Conservation (phyloP, 2,797 vertebrate genomes). For the Hozukius guyotensis region DNA sequence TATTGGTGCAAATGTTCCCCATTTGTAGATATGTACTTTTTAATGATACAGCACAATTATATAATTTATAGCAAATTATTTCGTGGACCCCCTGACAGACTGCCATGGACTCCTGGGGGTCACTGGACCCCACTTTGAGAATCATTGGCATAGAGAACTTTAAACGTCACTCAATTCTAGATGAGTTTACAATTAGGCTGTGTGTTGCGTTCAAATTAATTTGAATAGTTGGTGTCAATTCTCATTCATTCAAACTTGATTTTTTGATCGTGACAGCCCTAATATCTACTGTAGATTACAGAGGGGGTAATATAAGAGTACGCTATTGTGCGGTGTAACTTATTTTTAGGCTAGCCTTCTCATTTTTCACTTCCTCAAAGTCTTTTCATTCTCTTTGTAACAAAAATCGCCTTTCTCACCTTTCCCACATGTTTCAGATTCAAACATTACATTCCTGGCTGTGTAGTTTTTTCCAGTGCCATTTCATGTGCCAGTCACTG, state of each 20-base stretch:
- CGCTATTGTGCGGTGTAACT: background rate
- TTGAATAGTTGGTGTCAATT: background rate
- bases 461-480: constrained; percentile 4
- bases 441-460: constrained; percentile 10
- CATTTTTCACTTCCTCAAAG: constrained; percentile 1
- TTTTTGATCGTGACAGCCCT: background rate
- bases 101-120: no score
- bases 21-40: no score
- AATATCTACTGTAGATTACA: background rate
- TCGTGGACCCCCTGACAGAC: no score
- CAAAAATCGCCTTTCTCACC: constrained; percentile 22
- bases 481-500: constrained; percentile 50
- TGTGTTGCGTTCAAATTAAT: background rate
- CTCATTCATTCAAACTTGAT: background rate
- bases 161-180: no score
- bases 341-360: background rate
- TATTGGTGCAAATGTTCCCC: no score
- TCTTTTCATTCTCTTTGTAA: constrained; percentile 20
- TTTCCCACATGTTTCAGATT: constrained; percentile 18
- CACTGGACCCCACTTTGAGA: no score
- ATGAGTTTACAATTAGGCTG: background rate
- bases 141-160: no score
- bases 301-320: background rate
- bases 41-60: no score
- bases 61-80: no score